Percentiles rank a stretch among this genome's conserved stretches.
Evolutionary conservation across 2,113 vertebrate genomes (phyloP).

Genomic region (Zootoca vivipara): DNA sequence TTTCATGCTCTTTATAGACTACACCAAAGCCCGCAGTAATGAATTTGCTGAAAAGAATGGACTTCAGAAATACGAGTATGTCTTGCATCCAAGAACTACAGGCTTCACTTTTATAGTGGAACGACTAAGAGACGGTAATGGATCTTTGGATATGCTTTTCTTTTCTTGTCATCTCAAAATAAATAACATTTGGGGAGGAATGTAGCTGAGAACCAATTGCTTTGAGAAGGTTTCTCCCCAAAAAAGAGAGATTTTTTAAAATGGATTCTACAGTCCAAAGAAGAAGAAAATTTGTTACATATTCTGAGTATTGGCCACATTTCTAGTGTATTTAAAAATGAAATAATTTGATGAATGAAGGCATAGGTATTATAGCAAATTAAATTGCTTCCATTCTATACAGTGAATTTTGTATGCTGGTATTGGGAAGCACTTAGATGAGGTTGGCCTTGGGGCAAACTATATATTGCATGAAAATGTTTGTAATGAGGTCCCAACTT

Average conservation of each 20-base stretch:
- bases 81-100: constrained; percentile 93
- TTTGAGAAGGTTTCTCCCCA: neutral
- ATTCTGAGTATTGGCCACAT: neutral
- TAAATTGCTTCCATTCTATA: neutral
- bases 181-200: neutral
- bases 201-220: neutral
- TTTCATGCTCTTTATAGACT: constrained; percentile 77
- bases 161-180: neutral
- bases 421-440: neutral
- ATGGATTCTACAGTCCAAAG: neutral
- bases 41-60: constrained; percentile 87
- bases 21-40: constrained; percentile 89
- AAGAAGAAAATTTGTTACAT: neutral
- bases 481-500: neutral
- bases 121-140: constrained; percentile 88
- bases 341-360: neutral
- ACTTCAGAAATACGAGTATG: constrained; percentile 88
- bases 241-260: neutral
- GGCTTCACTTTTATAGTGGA: constrained; percentile 96
- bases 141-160: neutral
- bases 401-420: neutral
- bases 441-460: neutral
- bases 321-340: neutral
- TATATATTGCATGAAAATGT: neutral
- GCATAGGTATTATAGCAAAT: neutral